These are phyloP conservation scores for Synanthedon tipuliformis DNA, from an alignment of 2,888 invertebrate genomes.

Conservation along the genomic window DNA sequence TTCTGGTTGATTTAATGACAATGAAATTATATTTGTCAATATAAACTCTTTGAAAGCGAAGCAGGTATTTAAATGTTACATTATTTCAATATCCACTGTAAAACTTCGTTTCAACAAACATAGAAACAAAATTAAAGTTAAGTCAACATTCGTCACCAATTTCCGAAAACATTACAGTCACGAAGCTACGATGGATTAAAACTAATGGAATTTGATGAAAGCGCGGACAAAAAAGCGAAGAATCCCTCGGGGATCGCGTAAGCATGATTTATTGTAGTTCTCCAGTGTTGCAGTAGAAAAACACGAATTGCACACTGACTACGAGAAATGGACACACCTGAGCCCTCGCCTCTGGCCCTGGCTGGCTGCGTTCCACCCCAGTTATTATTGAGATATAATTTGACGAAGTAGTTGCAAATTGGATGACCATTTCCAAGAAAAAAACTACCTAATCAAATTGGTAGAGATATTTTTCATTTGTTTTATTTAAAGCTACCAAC, in stretches of 20 bases:
- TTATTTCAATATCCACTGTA: too few species aligned
- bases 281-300: slow-evolving; percentile 9
- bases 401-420: too few species aligned
- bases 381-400: neutral
- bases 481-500: too few species aligned
- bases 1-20: too few species aligned
- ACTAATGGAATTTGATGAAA: slow-evolving; percentile 35
- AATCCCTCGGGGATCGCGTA: slow-evolving; percentile 25
- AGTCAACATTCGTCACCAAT: neutral
- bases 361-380: slow-evolving; percentile 3
- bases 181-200: slow-evolving; percentile 3
- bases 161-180: neutral
- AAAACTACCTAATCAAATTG: too few species aligned
- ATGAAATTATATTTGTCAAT: too few species aligned
- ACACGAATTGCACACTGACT: slow-evolving; percentile 10
- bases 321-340: slow-evolving; percentile 1
- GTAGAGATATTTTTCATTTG: too few species aligned
- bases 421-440: too few species aligned
- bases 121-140: too few species aligned
- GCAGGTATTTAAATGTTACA: too few species aligned
- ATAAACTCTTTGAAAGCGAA: too few species aligned
- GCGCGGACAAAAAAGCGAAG: slow-evolving; percentile 26
- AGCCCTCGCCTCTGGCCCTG: neutral
- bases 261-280: slow-evolving; percentile 28
- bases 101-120: too few species aligned